Evolutionary conservation across 2,888 invertebrate genomes (phyloP), one percentile per base, ranked within the genome.

Genomic region (Macrophya alboannulata): DNA sequence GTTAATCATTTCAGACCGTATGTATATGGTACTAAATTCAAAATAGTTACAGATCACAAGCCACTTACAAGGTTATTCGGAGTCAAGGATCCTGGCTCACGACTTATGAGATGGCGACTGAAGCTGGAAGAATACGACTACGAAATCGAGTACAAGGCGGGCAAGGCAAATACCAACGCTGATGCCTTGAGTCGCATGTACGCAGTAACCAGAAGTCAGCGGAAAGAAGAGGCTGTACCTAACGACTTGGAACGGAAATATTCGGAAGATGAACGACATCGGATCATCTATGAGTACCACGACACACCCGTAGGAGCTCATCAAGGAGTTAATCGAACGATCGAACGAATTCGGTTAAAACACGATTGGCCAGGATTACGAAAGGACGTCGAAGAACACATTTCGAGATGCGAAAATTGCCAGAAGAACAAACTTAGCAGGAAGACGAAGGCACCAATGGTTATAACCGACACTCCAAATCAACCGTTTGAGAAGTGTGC

Each of bases 351-450:
- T 25, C 83, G 86, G n/a, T 25, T 81, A n/a, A 25, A 84, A 3
- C 90, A 87, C 74, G 83, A 88, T 31, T 92, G 90, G 90, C 86
- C 86, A 0, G 85, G 84, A 0, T 84, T 90, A 85, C 84, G 55
- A 10, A 43, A 40, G 4, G 86, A 88, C n/a, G 84, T 90, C 17
- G 59, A 84, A 65, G 65, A 84, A 4, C 88, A 85, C 65, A 84
- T 90, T 21, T 85, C 84, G 59, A 62, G 76, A 6, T 92, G 90
- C 71, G 87, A 89, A 82, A 86, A 85, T 0, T 92, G 92, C 84
- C 91, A 91, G 87, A 88, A 86, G 71, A 89, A 90, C 84, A 91
- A 90, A 86, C 84, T 85, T 37, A 71, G 87, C n/a, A 10, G n/a
- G 31, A 51, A 31, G 51, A 48, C 77, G 21, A 77, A 31, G 17